Percentiles rank a stretch among this genome's conserved stretches.
These are phyloP conservation scores for Oscheius sp. DNA, from an alignment of 2,888 invertebrate genomes.

Conservation along the genomic window DNA sequence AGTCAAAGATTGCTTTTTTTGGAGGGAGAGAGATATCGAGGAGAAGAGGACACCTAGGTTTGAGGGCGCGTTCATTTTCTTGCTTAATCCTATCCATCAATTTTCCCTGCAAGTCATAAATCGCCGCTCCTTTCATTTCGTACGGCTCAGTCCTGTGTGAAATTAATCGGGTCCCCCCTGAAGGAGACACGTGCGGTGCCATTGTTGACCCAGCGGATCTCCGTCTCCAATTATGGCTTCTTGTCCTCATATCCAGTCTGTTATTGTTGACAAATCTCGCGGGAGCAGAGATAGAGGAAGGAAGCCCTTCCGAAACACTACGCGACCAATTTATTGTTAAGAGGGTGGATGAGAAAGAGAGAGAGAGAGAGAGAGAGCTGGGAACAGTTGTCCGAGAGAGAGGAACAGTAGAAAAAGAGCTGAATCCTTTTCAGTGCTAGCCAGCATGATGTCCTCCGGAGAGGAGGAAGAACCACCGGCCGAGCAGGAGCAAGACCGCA, in stretches of 20 bases:
- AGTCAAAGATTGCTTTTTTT: no score
- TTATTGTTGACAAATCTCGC: not conserved
- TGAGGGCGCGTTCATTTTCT: not conserved
- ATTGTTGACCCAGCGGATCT: conserved; percentile 5
- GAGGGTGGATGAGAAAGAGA: not conserved
- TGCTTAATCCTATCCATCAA: not conserved
- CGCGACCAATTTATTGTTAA: no score
- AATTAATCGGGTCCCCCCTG: conserved; percentile 2
- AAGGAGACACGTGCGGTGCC: not conserved
- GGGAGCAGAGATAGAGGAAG: no score
- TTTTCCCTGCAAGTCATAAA: not conserved
- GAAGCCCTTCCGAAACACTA: no score
- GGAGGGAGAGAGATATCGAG: no score
- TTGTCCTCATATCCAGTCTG: not conserved
- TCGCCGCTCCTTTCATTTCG: not conserved
- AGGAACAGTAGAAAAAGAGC: not conserved
- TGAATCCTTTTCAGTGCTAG: conserved; percentile 61
- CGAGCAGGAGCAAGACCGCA: conserved; percentile 55
- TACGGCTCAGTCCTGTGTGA: not conserved
- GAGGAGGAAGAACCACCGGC: conserved; percentile 65
- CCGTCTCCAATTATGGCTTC: conserved; percentile 12
- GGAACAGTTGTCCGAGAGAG: conserved; percentile 2
- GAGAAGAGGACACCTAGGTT: no score
- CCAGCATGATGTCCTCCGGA: conserved; percentile 69
- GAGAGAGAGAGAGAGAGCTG: not conserved